These are phyloP conservation scores for Rhombomys opimus DNA, from an alignment of 2,113 vertebrate genomes.

Conservation along the genomic window DNA sequence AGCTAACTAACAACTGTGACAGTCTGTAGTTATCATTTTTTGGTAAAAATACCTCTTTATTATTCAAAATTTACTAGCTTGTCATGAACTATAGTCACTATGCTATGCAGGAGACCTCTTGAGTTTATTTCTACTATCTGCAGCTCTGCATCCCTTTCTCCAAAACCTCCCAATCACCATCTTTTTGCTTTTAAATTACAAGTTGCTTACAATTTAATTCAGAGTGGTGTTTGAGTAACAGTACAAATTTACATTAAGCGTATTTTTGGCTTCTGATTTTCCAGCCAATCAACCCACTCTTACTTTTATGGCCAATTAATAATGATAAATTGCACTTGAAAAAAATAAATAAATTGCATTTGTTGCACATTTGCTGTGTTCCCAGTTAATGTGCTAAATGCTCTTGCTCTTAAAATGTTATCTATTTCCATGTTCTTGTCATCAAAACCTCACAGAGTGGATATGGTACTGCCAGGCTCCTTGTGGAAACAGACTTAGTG, in stretches of 20 bases:
- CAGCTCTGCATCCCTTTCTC: neutral
- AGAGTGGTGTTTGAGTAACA: neutral
- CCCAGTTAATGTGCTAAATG: neutral
- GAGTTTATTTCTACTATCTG: neutral
- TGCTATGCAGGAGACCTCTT: neutral
- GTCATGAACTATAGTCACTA: neutral
- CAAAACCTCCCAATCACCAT: neutral
- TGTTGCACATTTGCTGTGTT: slow-evolving; percentile 39
- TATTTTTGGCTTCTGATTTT: slow-evolving; percentile 59
- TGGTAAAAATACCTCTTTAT: neutral
- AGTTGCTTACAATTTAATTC: slow-evolving; percentile 13
- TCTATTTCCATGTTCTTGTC: neutral
- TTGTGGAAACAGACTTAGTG: slow-evolving; percentile 36
- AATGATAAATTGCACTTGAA: neutral
- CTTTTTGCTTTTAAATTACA: slow-evolving; percentile 38
- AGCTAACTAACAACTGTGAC: neutral
- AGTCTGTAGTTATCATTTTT: neutral
- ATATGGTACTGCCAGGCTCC: neutral
- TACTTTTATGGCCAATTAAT: neutral
- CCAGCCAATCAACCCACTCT: neutral
- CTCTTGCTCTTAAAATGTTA: neutral
- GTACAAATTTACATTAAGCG: slow-evolving; percentile 35
- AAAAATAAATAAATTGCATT: neutral
- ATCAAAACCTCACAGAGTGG: neutral
- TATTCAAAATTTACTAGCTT: neutral